Conservation (phyloP, 2,888 invertebrate species). For the Phlogophora meticulosa region DNA sequence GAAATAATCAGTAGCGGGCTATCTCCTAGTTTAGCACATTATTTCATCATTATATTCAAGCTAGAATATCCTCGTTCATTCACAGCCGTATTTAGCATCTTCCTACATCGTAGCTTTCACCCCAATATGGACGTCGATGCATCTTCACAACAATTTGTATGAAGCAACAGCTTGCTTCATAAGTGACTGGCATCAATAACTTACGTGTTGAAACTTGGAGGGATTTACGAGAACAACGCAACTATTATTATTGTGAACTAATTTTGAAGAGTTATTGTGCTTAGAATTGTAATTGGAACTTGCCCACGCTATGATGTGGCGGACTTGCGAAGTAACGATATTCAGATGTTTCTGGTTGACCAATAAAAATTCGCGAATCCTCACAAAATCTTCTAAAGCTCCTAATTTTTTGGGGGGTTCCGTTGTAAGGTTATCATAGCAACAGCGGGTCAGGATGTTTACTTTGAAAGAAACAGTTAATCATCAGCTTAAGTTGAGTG, state of each 20-base stretch:
- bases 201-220: constrained; percentile 44
- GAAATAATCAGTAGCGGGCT: too few species aligned
- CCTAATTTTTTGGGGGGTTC: too few species aligned
- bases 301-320: constrained; percentile 13
- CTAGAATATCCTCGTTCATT: neutral
- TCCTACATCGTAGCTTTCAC: constrained; percentile 50
- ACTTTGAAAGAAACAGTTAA: too few species aligned
- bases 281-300: constrained; percentile 50
- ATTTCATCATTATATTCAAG: constrained; percentile 14
- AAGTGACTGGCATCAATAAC: constrained; percentile 62
- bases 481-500: too few species aligned
- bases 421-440: too few species aligned
- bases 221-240: constrained; percentile 56
- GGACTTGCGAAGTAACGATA: constrained; percentile 1
- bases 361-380: too few species aligned
- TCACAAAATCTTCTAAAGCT: too few species aligned
- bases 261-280: constrained; percentile 44
- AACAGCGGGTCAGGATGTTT: too few species aligned
- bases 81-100: constrained; percentile 29
- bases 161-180: constrained; percentile 49
- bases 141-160: constrained; percentile 59
- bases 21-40: neutral
- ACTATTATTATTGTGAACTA: constrained; percentile 57
- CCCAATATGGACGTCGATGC: constrained; percentile 51
- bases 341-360: too few species aligned